A percentile compares a stretch with the other conserved stretches of the same genome.
phyloP scores from a whole-genome alignment of 2,888 invertebrate genomes.

The Amaurobius ferox region DNA sequence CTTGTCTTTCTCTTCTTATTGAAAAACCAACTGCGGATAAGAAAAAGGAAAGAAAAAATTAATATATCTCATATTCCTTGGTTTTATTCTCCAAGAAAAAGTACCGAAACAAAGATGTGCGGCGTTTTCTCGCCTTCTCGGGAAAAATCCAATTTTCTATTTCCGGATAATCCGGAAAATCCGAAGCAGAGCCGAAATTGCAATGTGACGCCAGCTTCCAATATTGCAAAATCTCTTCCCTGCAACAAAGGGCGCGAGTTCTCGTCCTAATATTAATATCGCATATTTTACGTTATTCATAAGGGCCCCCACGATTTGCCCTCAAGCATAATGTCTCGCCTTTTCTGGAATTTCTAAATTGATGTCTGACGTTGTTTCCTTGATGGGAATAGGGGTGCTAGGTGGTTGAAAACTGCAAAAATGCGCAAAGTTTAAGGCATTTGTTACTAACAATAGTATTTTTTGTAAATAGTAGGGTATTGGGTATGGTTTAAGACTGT shows the following conservation, averaged over 20 bases:
- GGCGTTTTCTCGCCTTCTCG: neutral
- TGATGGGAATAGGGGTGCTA: too few species aligned
- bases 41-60: neutral
- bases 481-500: too few species aligned
- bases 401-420: too few species aligned
- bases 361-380: neutral
- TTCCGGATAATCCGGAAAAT: slow-evolving; percentile 28
- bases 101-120: neutral
- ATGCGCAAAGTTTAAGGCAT: too few species aligned
- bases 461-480: too few species aligned
- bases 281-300: slow-evolving; percentile 11
- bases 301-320: neutral
- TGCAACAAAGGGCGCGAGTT: slow-evolving; percentile 15
- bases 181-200: slow-evolving; percentile 21
- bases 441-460: too few species aligned
- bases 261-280: slow-evolving; percentile 19
- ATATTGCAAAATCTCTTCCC: slow-evolving; percentile 21
- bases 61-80: slow-evolving; percentile 1
- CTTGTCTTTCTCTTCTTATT: neutral
- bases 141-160: slow-evolving; percentile 17
- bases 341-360: slow-evolving; percentile 2
- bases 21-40: neutral
- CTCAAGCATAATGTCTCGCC: neutral
- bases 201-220: slow-evolving; percentile 4
- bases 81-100: neutral